Evolutionary conservation across 2,888 invertebrate species (phyloP).

Genomic region (Hipparchia sbordonii): DNA sequence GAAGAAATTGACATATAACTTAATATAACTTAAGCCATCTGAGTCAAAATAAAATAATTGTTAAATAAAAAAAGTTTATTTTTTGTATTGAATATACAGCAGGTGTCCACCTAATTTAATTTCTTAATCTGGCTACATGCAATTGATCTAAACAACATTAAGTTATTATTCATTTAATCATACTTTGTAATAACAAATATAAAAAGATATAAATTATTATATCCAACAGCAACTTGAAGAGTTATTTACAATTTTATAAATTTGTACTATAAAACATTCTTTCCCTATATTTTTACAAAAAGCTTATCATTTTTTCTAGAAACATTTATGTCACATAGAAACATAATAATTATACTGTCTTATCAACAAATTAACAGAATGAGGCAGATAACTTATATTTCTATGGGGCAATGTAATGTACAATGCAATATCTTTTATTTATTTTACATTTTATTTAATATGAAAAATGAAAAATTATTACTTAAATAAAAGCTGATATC

Average conservation of each 20-base stretch:
- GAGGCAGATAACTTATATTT: conserved; percentile 8
- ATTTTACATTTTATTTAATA: too few relatives aligned
- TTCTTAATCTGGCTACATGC: conserved; percentile 31
- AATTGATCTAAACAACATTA: conserved; percentile 17
- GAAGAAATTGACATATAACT: neutral
- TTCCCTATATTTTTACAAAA: neutral
- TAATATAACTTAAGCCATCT: neutral
- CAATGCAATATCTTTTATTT: conserved; percentile 1
- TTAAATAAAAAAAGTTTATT: conserved; percentile 39
- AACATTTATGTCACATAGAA: neutral
- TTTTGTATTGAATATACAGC: conserved; percentile 34
- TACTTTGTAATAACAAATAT: conserved; percentile 25
- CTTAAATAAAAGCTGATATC: too few relatives aligned
- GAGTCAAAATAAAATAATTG: conserved; percentile 40
- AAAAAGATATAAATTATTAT: conserved; percentile 33
- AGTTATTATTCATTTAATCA: conserved; percentile 24
- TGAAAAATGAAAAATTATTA: too few relatives aligned
- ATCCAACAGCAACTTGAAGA: conserved; percentile 29
- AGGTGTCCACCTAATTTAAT: conserved; percentile 14
- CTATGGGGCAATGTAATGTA: neutral
- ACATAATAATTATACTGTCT: neutral
- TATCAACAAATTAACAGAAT: neutral
- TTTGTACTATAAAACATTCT: conserved; percentile 28
- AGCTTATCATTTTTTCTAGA: neutral
- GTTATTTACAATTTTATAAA: conserved; percentile 16